Conservation (phyloP, 2,113 vertebrate genomes). For the Lonchura striata region DNA sequence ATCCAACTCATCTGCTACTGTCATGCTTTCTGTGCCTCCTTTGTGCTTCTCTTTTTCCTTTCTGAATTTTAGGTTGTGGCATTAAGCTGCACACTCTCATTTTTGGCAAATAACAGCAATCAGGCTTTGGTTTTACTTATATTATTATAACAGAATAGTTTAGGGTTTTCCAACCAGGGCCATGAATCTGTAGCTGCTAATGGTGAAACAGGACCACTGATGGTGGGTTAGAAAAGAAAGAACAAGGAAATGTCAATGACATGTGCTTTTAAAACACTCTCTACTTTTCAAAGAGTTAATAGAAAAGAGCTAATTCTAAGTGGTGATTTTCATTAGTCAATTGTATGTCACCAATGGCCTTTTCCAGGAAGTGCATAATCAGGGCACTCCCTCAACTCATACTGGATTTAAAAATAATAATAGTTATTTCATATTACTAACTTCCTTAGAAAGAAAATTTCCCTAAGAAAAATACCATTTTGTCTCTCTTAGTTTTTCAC, state of each 20-base stretch:
- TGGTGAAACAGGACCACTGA: not conserved
- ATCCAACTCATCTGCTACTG: not conserved
- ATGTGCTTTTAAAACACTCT: not conserved
- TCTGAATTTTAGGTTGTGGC: not conserved
- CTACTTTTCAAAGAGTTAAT: constrained; percentile 4
- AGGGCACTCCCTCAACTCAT: constrained; percentile 62
- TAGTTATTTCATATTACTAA: constrained; percentile 53
- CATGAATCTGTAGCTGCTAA: not conserved
- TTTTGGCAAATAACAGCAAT: not conserved
- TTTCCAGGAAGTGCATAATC: constrained; percentile 70
- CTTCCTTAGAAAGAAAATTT: constrained; percentile 71
- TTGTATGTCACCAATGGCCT: constrained; percentile 30
- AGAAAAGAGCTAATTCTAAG: not conserved
- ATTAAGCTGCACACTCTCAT: not conserved
- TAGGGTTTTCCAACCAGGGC: not conserved
- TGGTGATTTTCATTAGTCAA: constrained; percentile 24
- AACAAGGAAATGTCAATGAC: not conserved
- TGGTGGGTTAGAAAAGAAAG: not conserved
- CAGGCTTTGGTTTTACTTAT: not conserved
- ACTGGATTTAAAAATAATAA: constrained; percentile 54
- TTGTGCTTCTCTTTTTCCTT: not conserved
- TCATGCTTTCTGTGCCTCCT: not conserved
- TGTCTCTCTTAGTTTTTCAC: not conserved
- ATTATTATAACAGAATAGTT: not conserved
- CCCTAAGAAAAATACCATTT: constrained; percentile 16